Percentiles rank a stretch among this genome's conserved stretches.
phyloP scores from a whole-genome alignment of 2,888 invertebrate genomes.

The Drosophila pseudotalamancana region DNA sequence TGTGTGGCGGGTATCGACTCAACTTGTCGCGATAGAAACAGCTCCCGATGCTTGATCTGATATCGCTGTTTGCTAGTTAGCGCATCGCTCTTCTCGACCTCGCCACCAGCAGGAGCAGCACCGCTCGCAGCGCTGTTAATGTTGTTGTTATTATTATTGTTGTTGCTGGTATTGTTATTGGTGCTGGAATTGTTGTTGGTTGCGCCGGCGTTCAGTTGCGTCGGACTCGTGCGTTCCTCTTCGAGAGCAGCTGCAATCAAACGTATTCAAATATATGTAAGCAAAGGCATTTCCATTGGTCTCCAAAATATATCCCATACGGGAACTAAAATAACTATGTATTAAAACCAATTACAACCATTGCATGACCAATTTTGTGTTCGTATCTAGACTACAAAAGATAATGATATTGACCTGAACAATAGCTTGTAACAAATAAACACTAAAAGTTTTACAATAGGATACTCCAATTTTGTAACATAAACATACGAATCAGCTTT shows the following conservation, averaged over 20 bases:
- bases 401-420: constrained; percentile 5
- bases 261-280: constrained; percentile 8
- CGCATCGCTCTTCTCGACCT: constrained; percentile 85
- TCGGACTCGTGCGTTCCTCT: constrained; percentile 86
- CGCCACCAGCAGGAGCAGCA: constrained; percentile 68
- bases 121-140: constrained; percentile 37
- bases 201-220: constrained; percentile 73
- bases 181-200: constrained; percentile 59
- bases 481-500: no score
- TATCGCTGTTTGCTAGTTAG: constrained; percentile 94
- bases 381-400: constrained; percentile 33
- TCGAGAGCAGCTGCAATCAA: constrained; percentile 87
- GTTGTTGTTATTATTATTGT: constrained; percentile 34
- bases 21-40: constrained; percentile 98
- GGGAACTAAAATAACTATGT: constrained; percentile 23
- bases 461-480: not conserved
- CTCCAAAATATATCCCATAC: constrained; percentile 3
- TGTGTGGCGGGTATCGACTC: constrained; percentile 99
- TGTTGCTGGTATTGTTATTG: constrained; percentile 42
- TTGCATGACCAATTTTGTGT: constrained; percentile 32
- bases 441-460: not conserved
- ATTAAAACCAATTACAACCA: constrained; percentile 41
- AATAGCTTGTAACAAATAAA: not conserved
- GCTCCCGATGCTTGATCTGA: constrained; percentile 98
- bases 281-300: not conserved